Evolutionary conservation across 2,888 invertebrate species (phyloP).

Genomic region (Eupeodes luniger): DNA sequence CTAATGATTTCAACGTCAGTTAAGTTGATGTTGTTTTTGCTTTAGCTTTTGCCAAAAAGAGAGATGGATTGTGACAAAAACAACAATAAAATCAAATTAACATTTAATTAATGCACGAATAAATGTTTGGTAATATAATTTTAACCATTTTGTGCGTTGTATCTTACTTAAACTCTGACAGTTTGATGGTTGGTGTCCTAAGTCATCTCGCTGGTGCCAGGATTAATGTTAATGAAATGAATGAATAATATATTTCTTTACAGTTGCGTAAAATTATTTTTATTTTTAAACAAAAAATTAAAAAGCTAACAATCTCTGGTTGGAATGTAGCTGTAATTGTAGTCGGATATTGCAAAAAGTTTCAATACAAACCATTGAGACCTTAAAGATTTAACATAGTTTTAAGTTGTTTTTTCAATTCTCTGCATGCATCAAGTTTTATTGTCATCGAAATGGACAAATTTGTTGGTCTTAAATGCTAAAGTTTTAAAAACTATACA

Average conservation of each 20-base stretch:
- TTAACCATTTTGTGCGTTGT: not conserved
- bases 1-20: conserved; percentile 35
- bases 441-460: no score
- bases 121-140: conserved; percentile 26
- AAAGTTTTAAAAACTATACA: no score
- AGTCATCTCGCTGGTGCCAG: not conserved
- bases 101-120: conserved; percentile 53
- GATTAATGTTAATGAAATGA: not conserved
- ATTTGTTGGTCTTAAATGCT: no score
- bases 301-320: no score
- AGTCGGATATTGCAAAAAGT: no score
- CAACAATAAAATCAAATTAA: conserved; percentile 47
- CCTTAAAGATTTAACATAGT: no score
- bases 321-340: no score
- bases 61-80: conserved; percentile 12
- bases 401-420: no score
- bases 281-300: no score
- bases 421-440: no score
- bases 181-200: not conserved
- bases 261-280: not conserved
- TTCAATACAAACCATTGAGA: no score
- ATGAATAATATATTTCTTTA: not conserved
- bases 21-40: conserved; percentile 14
- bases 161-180: not conserved
- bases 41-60: not conserved